phyloP scores from a whole-genome alignment of 1,140 invertebrate genomes.

The Neocloeon triangulifer region DNA sequence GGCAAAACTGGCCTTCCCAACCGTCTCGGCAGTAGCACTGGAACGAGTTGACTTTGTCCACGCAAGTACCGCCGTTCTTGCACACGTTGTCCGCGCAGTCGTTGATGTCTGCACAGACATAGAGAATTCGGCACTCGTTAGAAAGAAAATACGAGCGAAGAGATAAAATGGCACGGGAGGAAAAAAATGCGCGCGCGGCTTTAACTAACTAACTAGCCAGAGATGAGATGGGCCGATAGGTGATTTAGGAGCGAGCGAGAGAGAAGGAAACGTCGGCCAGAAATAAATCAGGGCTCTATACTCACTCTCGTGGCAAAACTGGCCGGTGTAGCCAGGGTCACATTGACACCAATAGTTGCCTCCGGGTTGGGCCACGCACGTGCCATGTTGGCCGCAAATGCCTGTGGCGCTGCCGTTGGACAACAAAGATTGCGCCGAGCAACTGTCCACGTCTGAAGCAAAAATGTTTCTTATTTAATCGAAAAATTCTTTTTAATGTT shows the following conservation, averaged over 20 bases:
- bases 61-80: slow-evolving; percentile 46
- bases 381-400: slow-evolving; percentile 53
- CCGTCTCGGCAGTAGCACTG: slow-evolving; percentile 52
- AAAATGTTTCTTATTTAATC: no score
- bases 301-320: slow-evolving; percentile 48
- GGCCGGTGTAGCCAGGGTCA: slow-evolving; percentile 49
- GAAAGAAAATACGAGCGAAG: no score
- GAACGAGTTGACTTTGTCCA: slow-evolving; percentile 50
- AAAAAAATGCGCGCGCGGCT: no score
- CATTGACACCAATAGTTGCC: slow-evolving; percentile 46
- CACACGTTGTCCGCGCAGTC: slow-evolving; percentile 50
- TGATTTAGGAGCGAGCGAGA: no score
- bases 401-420: slow-evolving; percentile 20
- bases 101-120: slow-evolving; percentile 30
- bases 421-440: slow-evolving; percentile 22
- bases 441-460: slow-evolving; percentile 21
- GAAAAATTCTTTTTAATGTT: no score
- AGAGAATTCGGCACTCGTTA: slow-evolving; percentile 10
- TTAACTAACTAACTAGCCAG: no score
- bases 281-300: no score
- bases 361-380: slow-evolving; percentile 37
- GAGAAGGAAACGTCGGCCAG: no score
- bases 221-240: no score
- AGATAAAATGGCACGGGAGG: no score
- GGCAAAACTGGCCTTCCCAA: slow-evolving; percentile 37